Base-by-base conservation (phyloP, 2,888 invertebrate genomes). In the Tanytarsus gracilentus region DNA sequence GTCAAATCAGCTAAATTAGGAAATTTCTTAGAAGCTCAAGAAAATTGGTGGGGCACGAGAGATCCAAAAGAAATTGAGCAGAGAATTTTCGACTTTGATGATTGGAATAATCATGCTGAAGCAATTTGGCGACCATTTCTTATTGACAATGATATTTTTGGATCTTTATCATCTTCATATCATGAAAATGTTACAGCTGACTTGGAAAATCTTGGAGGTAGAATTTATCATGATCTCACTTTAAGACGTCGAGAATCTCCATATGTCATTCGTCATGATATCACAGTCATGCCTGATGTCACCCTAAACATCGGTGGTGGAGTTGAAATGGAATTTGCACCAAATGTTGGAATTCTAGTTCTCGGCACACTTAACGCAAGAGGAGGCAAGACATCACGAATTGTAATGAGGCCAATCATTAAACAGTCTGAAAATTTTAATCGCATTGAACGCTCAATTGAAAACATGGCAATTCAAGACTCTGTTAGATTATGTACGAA, bases 101-200 rank as follows among this genome's bases (percentile, higher is more conserved):
- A 98, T 71, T 99, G 99, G 98, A 99, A 99, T 71, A 92, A 94
- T 72, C 95, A 93, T 71, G 96, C 96, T 0, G 83, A 96, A 56
- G 97, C 96, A 0, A 80, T 85, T 11, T 99, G 87, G 72, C 80
- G 85, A 60, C 99, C 98, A 0, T 98, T 84, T 71, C 78, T 96
- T 61, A 79, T 86, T 0, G 85, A 85, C 69, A 85, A 90, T 64
- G 78, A 80, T 52, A 82, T 89, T 66, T 85, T 87, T 64, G 79
- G 87, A 0, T 88, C 88, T 65, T 77, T 87, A 26, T 90, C 90
- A 0, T 79, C 83, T 1, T 79, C 84, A 0, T 83, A 81, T 69
- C 80, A 79, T 61, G 76, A 79, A 61, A 75, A 78, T 39, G 71
- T 73, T n/a, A 69, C 73, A 0, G 68, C 84, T 0, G 80, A 86